Conservation (phyloP, 2,113 vertebrate species). For the Poecilia latipinna region DNA sequence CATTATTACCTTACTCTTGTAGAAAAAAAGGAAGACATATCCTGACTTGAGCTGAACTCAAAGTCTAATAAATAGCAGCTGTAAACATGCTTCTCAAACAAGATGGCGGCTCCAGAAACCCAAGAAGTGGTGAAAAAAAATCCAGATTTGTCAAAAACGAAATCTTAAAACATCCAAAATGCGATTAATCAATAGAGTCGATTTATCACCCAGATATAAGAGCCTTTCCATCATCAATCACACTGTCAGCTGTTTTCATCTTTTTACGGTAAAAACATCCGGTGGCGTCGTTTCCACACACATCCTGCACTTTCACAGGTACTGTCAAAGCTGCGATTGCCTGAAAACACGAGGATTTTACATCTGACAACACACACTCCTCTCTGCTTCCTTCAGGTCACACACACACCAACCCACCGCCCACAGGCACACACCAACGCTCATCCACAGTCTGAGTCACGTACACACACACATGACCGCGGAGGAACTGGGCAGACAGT, state of each 20-base stretch:
- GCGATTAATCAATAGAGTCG: no score
- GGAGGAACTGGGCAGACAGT: neutral
- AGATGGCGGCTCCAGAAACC: no score
- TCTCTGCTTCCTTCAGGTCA: neutral
- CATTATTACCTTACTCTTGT: no score
- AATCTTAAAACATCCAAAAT: no score
- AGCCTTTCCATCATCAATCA: neutral
- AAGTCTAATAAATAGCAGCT: no score
- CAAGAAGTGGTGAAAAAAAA: no score
- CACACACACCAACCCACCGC: neutral
- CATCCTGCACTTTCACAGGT: neutral
- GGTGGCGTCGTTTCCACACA: neutral
- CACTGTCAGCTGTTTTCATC: neutral
- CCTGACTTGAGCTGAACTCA: no score
- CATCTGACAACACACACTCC: neutral
- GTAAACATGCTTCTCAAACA: no score
- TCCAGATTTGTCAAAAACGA: no score
- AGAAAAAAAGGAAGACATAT: no score
- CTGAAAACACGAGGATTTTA: neutral
- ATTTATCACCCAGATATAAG: neutral
- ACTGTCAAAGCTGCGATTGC: neutral
- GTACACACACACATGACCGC: neutral
- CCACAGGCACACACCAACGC: neutral
- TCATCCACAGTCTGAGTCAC: neutral
- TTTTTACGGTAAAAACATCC: neutral